Evolutionary conservation across 2,888 invertebrate species (phyloP).

Genomic region (Ypsolopha scabrella): DNA sequence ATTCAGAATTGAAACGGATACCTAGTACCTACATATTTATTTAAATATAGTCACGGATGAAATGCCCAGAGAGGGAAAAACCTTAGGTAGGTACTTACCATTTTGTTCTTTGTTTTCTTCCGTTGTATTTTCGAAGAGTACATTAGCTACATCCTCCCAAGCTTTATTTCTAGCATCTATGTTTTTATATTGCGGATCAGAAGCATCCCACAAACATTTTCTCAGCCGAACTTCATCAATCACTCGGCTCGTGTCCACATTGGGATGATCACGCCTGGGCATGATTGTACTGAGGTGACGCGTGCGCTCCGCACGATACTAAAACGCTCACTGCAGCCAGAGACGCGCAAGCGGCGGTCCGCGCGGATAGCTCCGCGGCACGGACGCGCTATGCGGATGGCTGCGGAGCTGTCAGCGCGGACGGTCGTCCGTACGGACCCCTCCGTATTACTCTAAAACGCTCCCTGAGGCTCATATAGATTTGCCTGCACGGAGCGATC

Average conservation of each 20-base stretch:
- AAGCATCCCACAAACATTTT: no score
- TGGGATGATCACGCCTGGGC: constrained; percentile 8
- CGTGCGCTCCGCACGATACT: constrained; percentile 11
- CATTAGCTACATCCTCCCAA: background rate
- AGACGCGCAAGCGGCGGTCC: constrained; percentile 12
- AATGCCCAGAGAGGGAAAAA: no score
- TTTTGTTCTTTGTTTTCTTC: constrained; percentile 1
- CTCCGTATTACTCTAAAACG: constrained; percentile 9
- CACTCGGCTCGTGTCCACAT: background rate
- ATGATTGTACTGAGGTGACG: constrained; percentile 13
- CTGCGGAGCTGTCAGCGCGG: constrained; percentile 9
- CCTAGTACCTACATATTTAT: no score
- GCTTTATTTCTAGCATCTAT: no score
- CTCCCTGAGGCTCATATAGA: constrained; percentile 6
- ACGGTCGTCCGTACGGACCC: constrained; percentile 3
- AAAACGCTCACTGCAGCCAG: constrained; percentile 10
- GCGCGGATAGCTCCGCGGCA: constrained; percentile 9
- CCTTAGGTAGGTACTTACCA: background rate
- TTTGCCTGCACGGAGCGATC: constrained; percentile 6
- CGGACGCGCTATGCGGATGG: constrained; percentile 1
- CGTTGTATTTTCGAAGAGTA: background rate
- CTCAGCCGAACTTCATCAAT: background rate
- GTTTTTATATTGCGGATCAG: background rate
- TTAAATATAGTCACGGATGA: no score
- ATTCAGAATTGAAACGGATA: no score